Percentiles rank a stretch among this genome's conserved stretches.
phyloP scores from a whole-genome alignment of 2,888 invertebrate species.

The Drosophila stalkeri region DNA sequence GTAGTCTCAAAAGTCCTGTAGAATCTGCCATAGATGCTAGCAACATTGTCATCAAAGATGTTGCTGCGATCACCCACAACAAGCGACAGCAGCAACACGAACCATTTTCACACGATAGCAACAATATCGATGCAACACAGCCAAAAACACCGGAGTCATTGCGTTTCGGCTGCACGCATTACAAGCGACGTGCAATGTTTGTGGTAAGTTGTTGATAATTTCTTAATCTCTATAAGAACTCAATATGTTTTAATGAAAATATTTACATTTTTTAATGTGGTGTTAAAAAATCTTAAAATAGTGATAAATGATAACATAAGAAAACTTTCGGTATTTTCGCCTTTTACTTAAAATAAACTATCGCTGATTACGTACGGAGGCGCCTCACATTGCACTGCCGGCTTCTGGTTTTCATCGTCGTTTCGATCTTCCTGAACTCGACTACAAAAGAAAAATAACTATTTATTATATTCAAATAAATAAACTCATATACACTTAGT shows the following conservation, averaged over 20 bases:
- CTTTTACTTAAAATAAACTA: constrained; percentile 5
- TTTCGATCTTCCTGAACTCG: constrained; percentile 32
- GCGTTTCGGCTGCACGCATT: constrained; percentile 91
- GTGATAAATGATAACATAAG: background rate
- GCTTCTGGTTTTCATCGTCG: constrained; percentile 46
- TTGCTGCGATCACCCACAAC: constrained; percentile 48
- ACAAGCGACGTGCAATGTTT: constrained; percentile 93
- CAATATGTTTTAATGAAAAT: no score
- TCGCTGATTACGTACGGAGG: constrained; percentile 15
- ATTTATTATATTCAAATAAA: constrained; percentile 39
- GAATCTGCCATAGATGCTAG: constrained; percentile 47
- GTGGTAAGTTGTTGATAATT: constrained; percentile 88
- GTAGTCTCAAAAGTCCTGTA: constrained; percentile 21
- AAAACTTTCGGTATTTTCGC: background rate
- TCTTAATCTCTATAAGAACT: background rate
- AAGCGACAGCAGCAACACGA: constrained; percentile 49
- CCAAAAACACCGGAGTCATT: constrained; percentile 66
- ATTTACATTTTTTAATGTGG: no score
- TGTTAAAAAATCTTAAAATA: no score
- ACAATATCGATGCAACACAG: constrained; percentile 33
- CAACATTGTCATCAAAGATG: constrained; percentile 48
- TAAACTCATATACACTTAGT: background rate
- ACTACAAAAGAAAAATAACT: constrained; percentile 31
- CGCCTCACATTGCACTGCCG: constrained; percentile 24
- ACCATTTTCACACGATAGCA: constrained; percentile 42